Conservation (phyloP, 2,888 invertebrate species). For the Tenthredo livida region DNA sequence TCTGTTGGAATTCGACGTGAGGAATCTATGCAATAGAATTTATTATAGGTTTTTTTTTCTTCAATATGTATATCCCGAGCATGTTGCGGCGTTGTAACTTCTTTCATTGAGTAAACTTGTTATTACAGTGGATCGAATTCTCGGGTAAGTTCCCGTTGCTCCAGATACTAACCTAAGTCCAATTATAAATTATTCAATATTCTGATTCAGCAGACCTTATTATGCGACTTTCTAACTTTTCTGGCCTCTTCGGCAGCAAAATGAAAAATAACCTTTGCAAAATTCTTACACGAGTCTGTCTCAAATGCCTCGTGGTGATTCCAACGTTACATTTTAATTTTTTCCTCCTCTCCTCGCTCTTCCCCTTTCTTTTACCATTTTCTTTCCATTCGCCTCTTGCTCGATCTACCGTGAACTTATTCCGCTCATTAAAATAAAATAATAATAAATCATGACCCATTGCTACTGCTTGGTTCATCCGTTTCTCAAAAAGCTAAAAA, state of each 20-base stretch:
- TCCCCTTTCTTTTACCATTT: slow-evolving; percentile 29
- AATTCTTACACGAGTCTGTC: slow-evolving; percentile 52
- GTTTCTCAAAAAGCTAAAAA: slow-evolving; percentile 20
- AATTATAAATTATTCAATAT: slow-evolving; percentile 55
- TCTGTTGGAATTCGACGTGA: not conserved
- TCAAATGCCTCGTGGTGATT: slow-evolving; percentile 47
- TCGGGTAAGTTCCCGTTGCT: slow-evolving; percentile 33
- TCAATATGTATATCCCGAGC: not conserved
- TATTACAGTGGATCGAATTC: slow-evolving; percentile 35
- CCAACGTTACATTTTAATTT: slow-evolving; percentile 48
- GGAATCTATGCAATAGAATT: not conserved
- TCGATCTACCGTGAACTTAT: slow-evolving; percentile 45
- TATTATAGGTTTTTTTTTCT: not conserved
- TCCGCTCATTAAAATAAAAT: slow-evolving; percentile 55
- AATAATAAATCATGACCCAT: slow-evolving; percentile 54
- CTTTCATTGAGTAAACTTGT: slow-evolving; percentile 5
- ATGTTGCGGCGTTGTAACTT: not conserved
- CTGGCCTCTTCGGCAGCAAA: slow-evolving; percentile 51
- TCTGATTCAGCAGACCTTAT: slow-evolving; percentile 46
- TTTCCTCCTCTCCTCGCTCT: not conserved
- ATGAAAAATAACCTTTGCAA: slow-evolving; percentile 54
- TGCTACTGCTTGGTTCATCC: slow-evolving; percentile 7
- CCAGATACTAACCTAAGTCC: slow-evolving; percentile 39
- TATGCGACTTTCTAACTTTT: slow-evolving; percentile 54
- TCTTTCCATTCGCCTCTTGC: slow-evolving; percentile 33